These are phyloP conservation scores for Anas georgica DNA, from an alignment of 2,797 vertebrate genomes.

Conservation along the genomic window DNA sequence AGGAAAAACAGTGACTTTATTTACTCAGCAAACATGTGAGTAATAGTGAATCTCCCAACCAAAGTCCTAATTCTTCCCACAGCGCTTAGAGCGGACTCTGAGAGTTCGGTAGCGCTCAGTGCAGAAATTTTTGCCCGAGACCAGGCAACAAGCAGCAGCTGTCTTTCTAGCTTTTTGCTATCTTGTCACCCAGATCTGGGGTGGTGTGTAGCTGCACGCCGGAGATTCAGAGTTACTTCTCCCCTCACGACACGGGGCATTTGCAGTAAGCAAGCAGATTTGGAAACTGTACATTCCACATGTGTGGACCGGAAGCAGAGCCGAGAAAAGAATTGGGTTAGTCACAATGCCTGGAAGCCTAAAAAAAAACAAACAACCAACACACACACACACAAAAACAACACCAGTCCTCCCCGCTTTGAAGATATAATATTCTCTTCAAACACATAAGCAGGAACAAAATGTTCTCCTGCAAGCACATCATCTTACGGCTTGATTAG, in stretches of 20 bases:
- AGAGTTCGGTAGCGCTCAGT: background rate
- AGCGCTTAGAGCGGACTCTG: background rate
- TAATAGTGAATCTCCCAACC: background rate
- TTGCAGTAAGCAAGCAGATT: background rate
- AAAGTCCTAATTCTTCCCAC: background rate
- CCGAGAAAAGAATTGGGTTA: background rate
- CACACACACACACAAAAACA: background rate
- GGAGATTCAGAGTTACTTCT: background rate
- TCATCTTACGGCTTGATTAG: background rate
- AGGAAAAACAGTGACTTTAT: conserved; percentile 25
- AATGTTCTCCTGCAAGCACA: background rate
- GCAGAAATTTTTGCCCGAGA: background rate
- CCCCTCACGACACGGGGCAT: accelerated
- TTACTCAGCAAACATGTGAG: conserved; percentile 32
- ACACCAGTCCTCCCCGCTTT: background rate
- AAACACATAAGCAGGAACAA: conserved; percentile 22
- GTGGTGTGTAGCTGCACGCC: background rate
- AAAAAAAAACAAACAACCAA: background rate
- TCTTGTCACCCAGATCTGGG: background rate
- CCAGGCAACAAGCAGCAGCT: background rate
- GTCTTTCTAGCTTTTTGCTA: background rate
- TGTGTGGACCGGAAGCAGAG: conserved; percentile 10
- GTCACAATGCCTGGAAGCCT: conserved; percentile 66
- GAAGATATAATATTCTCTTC: background rate
- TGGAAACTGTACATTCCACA: background rate